Conservation (phyloP, 2,888 invertebrate genomes). For the Ennomos quercinarius region DNA sequence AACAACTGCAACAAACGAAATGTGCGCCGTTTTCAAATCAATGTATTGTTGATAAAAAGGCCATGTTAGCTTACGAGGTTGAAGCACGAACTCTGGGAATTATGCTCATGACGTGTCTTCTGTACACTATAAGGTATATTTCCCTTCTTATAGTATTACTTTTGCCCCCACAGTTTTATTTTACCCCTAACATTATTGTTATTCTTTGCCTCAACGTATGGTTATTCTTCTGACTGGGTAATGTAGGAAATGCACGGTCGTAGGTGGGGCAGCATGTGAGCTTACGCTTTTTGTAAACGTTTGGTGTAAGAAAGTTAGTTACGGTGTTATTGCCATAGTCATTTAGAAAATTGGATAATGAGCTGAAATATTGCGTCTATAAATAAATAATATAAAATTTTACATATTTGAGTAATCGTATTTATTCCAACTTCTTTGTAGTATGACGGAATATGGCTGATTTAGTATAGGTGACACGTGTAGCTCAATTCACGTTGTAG, state of each 20-base stretch:
- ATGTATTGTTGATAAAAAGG: slow-evolving; percentile 64
- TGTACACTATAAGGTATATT: slow-evolving; percentile 1
- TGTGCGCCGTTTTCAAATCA: slow-evolving; percentile 64
- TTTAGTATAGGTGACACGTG: no score
- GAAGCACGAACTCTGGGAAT: slow-evolving; percentile 27
- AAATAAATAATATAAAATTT: no score
- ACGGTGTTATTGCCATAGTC: slow-evolving; percentile 1
- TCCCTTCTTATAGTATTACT: neutral
- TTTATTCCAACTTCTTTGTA: no score
- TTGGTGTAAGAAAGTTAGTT: neutral
- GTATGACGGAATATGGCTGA: no score
- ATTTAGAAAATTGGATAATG: neutral
- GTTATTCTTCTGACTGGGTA: slow-evolving; percentile 16
- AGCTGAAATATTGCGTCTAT: no score
- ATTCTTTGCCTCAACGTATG: slow-evolving; percentile 13
- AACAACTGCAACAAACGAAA: slow-evolving; percentile 40
- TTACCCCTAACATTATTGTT: slow-evolving; percentile 4
- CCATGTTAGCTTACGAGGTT: slow-evolving; percentile 32
- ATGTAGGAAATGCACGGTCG: slow-evolving; percentile 7
- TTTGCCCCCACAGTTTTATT: slow-evolving; percentile 18
- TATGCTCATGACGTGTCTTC: slow-evolving; percentile 23
- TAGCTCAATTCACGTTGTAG: no score
- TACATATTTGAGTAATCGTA: no score
- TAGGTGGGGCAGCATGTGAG: slow-evolving; percentile 10
- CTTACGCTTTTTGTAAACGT: neutral